phyloP scores from a whole-genome alignment of 2,113 vertebrate species.

The Romanogobio albipinnatus region DNA sequence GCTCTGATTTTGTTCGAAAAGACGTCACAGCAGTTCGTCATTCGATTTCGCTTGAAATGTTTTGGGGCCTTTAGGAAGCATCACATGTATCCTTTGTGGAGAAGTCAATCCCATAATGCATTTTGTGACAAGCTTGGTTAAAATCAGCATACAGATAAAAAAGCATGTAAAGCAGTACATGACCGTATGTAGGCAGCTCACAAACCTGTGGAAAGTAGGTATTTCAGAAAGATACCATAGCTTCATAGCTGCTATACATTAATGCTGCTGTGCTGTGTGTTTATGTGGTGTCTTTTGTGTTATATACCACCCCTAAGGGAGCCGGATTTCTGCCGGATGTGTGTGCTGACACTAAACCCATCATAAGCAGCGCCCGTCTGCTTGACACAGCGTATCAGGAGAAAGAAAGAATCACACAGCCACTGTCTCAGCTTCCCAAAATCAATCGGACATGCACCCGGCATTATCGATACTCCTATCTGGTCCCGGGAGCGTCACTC shows the following conservation, averaged over 20 bases:
- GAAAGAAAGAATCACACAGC: constrained; percentile 35
- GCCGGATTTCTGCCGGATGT: constrained; percentile 9
- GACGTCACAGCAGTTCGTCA: too few species aligned
- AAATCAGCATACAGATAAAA: background rate
- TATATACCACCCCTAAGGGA: constrained; percentile 15
- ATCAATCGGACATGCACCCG: constrained; percentile 64
- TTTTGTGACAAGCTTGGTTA: background rate
- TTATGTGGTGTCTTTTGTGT: constrained; percentile 20
- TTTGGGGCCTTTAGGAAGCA: background rate
- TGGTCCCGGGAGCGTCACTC: constrained; percentile 50
- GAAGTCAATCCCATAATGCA: background rate
- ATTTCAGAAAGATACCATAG: background rate
- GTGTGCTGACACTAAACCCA: constrained; percentile 16
- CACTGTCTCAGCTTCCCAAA: constrained; percentile 64
- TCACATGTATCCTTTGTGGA: background rate
- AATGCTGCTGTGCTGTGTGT: background rate
- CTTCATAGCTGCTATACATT: background rate
- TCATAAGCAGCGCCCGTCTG: constrained; percentile 41
- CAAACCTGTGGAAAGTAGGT: background rate
- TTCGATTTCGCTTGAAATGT: too few species aligned
- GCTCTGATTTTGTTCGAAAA: too few species aligned
- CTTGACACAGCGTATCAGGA: constrained; percentile 67
- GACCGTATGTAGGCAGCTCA: background rate
- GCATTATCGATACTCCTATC: constrained; percentile 69
- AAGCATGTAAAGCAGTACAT: background rate